Percentiles rank a stretch among this genome's conserved stretches.
Conservation (phyloP, 2,797 vertebrate species). For the Bryconaethiops microstoma region DNA sequence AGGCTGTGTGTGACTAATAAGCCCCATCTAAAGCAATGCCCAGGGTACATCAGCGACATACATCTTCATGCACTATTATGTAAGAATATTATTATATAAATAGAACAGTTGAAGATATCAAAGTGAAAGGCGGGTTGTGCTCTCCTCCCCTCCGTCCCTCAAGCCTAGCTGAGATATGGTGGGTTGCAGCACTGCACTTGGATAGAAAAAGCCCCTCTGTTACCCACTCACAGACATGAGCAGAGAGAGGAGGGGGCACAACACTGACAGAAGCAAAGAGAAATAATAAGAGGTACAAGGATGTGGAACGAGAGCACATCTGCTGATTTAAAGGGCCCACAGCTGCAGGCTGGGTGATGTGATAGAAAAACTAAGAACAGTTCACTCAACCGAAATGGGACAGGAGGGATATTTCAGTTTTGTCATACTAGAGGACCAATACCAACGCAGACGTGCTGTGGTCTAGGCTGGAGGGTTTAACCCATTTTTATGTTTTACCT, state of each 20-base stretch:
- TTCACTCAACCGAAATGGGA: conserved; percentile 50
- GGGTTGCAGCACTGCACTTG: conserved; percentile 28
- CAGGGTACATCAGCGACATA: conserved; percentile 60
- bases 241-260: conserved; percentile 39
- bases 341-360: conserved; percentile 14
- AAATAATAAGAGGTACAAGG: conserved; percentile 9
- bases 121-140: conserved; percentile 51
- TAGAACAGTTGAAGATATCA: conserved; percentile 43
- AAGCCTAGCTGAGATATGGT: conserved; percentile 16
- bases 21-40: conserved; percentile 61
- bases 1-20: conserved; percentile 57
- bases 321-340: conserved; percentile 45
- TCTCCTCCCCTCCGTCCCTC: conserved; percentile 44
- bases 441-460: not conserved
- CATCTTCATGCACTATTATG: conserved; percentile 67
- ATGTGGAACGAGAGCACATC: conserved; percentile 15
- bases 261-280: conserved; percentile 15
- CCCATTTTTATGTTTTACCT: not conserved
- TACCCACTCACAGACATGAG: conserved; percentile 42
- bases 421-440: not conserved
- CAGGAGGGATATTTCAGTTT: conserved; percentile 28
- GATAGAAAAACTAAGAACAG: conserved; percentile 4
- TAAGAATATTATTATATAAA: conserved; percentile 61
- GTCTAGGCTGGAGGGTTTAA: not conserved
- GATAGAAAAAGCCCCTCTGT: conserved; percentile 38